Evolutionary conservation across 1,140 invertebrate genomes (phyloP).

Genomic region (Pseudomyrmex cubaensis): DNA sequence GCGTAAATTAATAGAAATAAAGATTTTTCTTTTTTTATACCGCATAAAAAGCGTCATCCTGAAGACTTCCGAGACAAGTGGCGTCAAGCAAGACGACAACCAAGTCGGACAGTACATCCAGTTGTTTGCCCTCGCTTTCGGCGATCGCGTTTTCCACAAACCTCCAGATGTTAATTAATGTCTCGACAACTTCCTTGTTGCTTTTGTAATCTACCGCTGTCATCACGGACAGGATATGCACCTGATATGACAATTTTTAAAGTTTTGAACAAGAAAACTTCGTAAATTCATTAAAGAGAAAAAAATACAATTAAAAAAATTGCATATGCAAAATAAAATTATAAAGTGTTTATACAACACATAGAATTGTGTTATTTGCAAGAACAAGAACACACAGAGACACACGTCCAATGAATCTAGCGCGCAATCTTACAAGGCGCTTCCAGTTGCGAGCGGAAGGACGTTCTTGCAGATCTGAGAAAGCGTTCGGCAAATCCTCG

Average conservation of each 20-base stretch:
- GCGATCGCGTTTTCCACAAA: constrained; percentile 71
- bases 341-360: no score
- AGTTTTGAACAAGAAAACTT: not conserved
- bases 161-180: constrained; percentile 75
- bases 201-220: constrained; percentile 49
- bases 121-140: constrained; percentile 71
- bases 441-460: constrained; percentile 75
- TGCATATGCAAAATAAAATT: not conserved
- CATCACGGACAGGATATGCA: constrained; percentile 64
- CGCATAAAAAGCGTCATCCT: constrained; percentile 54
- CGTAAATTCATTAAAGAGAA: not conserved
- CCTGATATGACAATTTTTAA: constrained; percentile 53
- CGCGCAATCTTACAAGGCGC: constrained; percentile 70
- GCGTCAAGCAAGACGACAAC: constrained; percentile 56
- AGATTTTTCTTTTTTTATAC: constrained; percentile 32
- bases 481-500: constrained; percentile 59
- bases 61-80: constrained; percentile 58
- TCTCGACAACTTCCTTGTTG: constrained; percentile 62
- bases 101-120: constrained; percentile 73
- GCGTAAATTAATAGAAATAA: not conserved
- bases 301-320: no score
- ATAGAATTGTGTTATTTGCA: no score
- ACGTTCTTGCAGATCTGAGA: constrained; percentile 64
- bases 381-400: no score
- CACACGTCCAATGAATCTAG: not conserved